Percentiles rank a stretch among this genome's conserved stretches.
phyloP scores from a whole-genome alignment of 2,888 invertebrate genomes.

The Nineta flava region DNA sequence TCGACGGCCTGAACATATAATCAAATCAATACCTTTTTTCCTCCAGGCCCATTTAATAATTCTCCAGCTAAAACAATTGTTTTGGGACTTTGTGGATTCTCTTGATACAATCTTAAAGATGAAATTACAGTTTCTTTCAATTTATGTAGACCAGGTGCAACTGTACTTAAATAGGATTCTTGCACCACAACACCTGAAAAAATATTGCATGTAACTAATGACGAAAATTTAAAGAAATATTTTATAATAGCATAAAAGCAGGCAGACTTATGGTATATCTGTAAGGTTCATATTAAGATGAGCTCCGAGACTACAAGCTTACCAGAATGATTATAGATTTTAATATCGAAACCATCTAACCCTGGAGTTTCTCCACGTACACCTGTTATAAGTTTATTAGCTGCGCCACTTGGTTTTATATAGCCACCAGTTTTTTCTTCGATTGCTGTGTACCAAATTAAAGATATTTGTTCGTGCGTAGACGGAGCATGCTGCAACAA shows the following conservation, averaged over 20 bases:
- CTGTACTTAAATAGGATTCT: constrained; percentile 57
- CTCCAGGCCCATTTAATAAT: constrained; percentile 28
- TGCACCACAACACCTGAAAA: constrained; percentile 48
- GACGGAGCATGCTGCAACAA: constrained; percentile 11
- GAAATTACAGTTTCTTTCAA: constrained; percentile 62
- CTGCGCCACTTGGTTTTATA: constrained; percentile 32
- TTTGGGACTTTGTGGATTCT: constrained; percentile 32
- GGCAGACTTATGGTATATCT: no score
- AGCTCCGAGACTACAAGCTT: not conserved
- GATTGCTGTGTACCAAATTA: constrained; percentile 70
- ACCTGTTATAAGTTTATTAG: constrained; percentile 38
- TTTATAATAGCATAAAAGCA: no score
- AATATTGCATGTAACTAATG: no score
- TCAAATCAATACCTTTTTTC: constrained; percentile 21
- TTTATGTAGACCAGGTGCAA: constrained; percentile 49
- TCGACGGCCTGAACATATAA: no score
- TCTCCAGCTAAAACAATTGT: constrained; percentile 46
- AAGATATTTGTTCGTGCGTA: constrained; percentile 37
- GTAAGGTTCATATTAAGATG: not conserved
- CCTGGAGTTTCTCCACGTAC: constrained; percentile 62
- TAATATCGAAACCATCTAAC: constrained; percentile 58
- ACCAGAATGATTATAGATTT: constrained; percentile 31
- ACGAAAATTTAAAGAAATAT: not conserved
- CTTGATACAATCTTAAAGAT: constrained; percentile 43
- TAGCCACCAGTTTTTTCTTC: constrained; percentile 53